A percentile compares a stretch with the other conserved stretches of the same genome.
Evolutionary conservation across 2,113 vertebrate genomes (phyloP).

Genomic region (Periophthalmodon schlosseri): DNA sequence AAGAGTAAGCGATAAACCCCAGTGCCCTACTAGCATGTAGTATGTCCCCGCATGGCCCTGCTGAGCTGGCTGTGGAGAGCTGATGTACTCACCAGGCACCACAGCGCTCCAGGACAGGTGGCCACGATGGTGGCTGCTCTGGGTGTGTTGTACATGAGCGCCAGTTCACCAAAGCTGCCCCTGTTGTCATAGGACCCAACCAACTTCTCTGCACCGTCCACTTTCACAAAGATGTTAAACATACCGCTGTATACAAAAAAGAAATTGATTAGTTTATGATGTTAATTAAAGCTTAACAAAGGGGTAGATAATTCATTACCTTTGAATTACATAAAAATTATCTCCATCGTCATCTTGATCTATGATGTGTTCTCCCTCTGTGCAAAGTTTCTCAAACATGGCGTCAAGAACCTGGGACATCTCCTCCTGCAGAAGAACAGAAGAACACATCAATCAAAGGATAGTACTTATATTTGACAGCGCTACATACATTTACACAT

Average conservation of each 20-base stretch:
- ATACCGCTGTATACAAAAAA: constrained; percentile 83
- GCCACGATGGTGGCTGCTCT: constrained; percentile 96
- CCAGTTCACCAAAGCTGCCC: constrained; percentile 97
- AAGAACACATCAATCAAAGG: not conserved
- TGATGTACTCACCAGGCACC: constrained; percentile 92
- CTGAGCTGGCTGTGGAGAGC: constrained; percentile 35
- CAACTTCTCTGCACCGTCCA: constrained; percentile 84
- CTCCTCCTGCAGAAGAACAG: constrained; percentile 82
- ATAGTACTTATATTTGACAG: not conserved
- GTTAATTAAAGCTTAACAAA: not conserved
- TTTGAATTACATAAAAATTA: constrained; percentile 98
- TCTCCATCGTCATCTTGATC: constrained; percentile 98
- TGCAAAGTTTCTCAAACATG: constrained; percentile 95
- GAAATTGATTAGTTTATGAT: not conserved
- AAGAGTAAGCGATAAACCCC: not conserved
- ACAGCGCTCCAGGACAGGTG: constrained; percentile 93
- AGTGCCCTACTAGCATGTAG: constrained; percentile 16
- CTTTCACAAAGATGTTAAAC: constrained; percentile 90
- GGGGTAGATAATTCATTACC: constrained; percentile 72
- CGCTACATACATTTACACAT: no score
- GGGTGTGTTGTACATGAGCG: constrained; percentile 98
- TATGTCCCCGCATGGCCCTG: constrained; percentile 22
- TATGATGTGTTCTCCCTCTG: constrained; percentile 91
- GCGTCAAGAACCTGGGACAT: constrained; percentile 97
- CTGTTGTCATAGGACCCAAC: constrained; percentile 94